Base-by-base conservation (phyloP, 2,113 vertebrate genomes). In the Thomomys bottae region DNA sequence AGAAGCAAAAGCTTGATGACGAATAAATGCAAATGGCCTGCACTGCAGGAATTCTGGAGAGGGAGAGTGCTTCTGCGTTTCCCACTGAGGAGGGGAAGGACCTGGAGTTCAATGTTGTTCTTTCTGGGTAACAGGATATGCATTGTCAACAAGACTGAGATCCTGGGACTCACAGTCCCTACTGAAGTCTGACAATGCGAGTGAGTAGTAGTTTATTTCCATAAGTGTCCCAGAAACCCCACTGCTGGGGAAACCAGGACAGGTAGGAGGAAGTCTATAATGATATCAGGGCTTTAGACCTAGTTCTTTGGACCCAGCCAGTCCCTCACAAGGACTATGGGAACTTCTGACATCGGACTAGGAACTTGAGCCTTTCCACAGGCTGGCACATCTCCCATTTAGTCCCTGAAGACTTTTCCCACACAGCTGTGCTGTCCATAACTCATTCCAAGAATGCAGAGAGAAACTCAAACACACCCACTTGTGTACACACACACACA, bases 201-300 rank as follows among this genome's bases (percentile, higher is more conserved):
- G 21, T 10, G 15, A 70, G 12, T 3, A 70, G 12, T 3, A 61
- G 76, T 66, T 81, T 82, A 7, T 0, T 32, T 75, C 64, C 71
- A 63, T 6, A 42, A 70, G 54, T 82, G 61, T 61, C 84, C 88
- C 91, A 64, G 4, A 21, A 6, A 28, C 21, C 40, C 12, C 67
- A 82, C 70, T 93, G 23, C 61, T 21, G 20, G 93, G 64, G 54
- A 71, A 77, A 75, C 68, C 28, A 28, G 28, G 75, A 40, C 26
- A 10, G 38, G 45, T 83, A 71, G 73, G 89, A 77, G 77, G 59
- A 86, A 21, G 80, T 84, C 76, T 63, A 1, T 12, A 49, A 11
- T 9, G 38, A 59, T 77, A 30, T 42, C 83, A 38, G 75, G 93
- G 42, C 2, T 78, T 89, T 88, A 92, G 88, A 88, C 86, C 92